Conservation (phyloP, 2,888 invertebrate species). For the Xylocampa areola region DNA sequence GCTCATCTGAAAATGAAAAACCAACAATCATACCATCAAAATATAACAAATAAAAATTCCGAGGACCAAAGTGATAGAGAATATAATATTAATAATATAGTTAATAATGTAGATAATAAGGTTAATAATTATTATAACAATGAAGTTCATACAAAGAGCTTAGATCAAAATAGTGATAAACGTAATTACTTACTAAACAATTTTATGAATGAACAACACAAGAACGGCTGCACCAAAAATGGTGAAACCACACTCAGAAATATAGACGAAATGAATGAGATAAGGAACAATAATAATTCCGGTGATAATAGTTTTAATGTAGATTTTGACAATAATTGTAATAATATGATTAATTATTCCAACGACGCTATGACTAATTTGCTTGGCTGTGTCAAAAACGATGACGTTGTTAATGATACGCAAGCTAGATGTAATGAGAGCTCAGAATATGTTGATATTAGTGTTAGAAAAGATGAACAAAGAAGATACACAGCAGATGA, state of each 20-base stretch:
- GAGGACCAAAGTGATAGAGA: conserved; percentile 59
- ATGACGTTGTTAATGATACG: conserved; percentile 10
- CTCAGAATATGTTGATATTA: conserved; percentile 35
- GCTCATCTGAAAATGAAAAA: conserved; percentile 69
- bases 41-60: conserved; percentile 42
- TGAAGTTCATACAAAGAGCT: conserved; percentile 8
- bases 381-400: conserved; percentile 26
- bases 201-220: conserved; percentile 26
- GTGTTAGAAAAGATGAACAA: conserved; percentile 26
- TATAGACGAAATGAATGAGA: conserved; percentile 44
- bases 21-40: conserved; percentile 33
- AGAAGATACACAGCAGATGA: background rate
- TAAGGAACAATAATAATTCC: conserved; percentile 44
- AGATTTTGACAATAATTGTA: conserved; percentile 24
- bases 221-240: background rate
- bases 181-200: conserved; percentile 19
- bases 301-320: conserved; percentile 23
- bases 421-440: conserved; percentile 5
- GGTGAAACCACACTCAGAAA: conserved; percentile 16
- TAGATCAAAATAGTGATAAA: background rate
- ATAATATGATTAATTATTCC: conserved; percentile 8
- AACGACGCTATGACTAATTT: conserved; percentile 4
- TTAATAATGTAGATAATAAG: conserved; percentile 27
- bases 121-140: conserved; percentile 39
- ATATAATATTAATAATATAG: conserved; percentile 39